A percentile compares a stretch with the other conserved stretches of the same genome.
Conservation (phyloP, 2,113 vertebrate species). For the Lathamus discolor region DNA sequence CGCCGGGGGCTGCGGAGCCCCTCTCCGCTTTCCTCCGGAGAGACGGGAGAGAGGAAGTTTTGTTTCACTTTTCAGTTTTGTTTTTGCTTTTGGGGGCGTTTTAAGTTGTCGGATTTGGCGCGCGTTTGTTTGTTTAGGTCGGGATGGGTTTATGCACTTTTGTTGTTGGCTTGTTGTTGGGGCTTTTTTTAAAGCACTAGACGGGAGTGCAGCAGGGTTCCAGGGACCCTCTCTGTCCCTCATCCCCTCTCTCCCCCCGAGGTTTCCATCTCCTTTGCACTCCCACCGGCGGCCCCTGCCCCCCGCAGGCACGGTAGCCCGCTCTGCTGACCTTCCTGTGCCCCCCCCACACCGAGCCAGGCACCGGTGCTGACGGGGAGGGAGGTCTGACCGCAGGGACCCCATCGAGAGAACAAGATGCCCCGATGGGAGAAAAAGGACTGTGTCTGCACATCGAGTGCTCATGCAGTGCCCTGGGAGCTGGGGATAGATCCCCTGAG, state of each 20-base stretch:
- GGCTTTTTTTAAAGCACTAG: background rate
- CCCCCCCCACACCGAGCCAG: background rate
- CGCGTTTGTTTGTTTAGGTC: background rate
- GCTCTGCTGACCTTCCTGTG: background rate
- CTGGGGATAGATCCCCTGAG: accelerated
- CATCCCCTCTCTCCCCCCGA: accelerated
- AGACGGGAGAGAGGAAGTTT: background rate
- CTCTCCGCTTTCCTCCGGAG: background rate
- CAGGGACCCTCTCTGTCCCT: too few relatives aligned
- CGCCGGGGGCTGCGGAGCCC: accelerated
- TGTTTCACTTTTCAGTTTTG: background rate
- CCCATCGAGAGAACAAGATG: accelerated
- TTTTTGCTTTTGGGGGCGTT: background rate
- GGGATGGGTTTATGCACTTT: background rate
- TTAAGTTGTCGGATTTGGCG: background rate
- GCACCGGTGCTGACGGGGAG: background rate
- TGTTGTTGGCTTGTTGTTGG: background rate
- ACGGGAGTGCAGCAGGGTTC: accelerated
- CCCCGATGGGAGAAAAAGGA: background rate
- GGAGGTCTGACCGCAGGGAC: accelerated
- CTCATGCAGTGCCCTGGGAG: accelerated
- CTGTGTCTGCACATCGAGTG: accelerated
- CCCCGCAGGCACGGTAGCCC: background rate
- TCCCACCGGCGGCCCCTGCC: background rate
- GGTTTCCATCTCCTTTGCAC: background rate